phyloP scores from a whole-genome alignment of 2,797 vertebrate genomes.

The Phrynocephalus forsythii region DNA sequence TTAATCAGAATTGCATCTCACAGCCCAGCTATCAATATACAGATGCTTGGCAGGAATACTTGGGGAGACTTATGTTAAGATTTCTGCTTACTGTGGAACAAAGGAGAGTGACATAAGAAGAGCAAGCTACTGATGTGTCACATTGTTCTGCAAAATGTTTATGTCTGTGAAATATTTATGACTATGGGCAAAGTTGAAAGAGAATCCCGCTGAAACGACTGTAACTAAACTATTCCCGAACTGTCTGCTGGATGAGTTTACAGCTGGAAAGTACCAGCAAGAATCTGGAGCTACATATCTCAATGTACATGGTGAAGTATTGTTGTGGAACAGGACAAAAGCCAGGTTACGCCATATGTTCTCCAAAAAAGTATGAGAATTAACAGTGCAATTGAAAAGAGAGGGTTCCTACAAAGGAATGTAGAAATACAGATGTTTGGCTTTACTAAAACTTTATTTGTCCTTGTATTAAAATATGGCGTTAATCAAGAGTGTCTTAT shows the following conservation, averaged over 20 bases:
- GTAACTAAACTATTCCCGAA: accelerated
- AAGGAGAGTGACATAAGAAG: not conserved
- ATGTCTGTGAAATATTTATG: conserved; percentile 11
- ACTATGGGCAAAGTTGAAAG: conserved; percentile 1
- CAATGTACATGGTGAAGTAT: not conserved
- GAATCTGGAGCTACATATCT: conserved; percentile 17
- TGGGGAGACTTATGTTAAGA: not conserved
- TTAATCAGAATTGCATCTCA: too few species aligned
- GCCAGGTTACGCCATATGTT: conserved; percentile 38
- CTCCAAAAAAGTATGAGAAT: conserved; percentile 32
- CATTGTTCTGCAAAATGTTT: not conserved
- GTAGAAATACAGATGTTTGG: conserved; percentile 68
- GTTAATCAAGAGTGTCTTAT: conserved; percentile 60
- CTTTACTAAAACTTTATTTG: conserved; percentile 62
- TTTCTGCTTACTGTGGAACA: not conserved
- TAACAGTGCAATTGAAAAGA: conserved; percentile 46
- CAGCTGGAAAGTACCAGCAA: conserved; percentile 9
- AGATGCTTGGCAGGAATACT: not conserved
- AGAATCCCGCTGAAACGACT: conserved; percentile 21
- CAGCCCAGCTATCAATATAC: not conserved
- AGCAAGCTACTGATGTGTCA: not conserved
- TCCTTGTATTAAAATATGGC: conserved; percentile 68
- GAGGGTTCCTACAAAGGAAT: conserved; percentile 58
- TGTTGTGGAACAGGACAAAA: conserved; percentile 51
- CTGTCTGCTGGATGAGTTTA: conserved; percentile 1